A percentile compares a stretch with the other conserved stretches of the same genome.
These are phyloP conservation scores for Sesia bembeciformis DNA, from an alignment of 2,888 invertebrate species.

Conservation along the genomic window DNA sequence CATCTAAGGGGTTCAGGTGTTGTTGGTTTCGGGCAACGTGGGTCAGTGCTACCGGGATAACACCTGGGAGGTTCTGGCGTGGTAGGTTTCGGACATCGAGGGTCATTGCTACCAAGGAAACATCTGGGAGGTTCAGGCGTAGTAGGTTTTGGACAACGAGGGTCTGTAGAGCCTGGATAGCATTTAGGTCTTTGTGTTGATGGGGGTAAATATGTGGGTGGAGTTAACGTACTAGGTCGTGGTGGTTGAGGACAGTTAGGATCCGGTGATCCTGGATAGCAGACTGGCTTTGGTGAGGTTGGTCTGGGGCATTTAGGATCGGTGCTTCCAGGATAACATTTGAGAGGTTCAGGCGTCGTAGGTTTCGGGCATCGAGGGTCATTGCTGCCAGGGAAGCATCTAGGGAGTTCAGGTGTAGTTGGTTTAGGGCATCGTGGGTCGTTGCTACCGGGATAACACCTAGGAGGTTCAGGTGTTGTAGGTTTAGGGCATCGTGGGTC, in stretches of 20 bases:
- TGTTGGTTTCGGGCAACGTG: conserved; percentile 30
- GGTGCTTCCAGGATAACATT: conserved; percentile 27
- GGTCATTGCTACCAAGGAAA: conserved; percentile 28
- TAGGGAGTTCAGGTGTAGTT: conserved; percentile 13
- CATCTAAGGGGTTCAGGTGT: conserved; percentile 20
- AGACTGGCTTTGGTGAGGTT: conserved; percentile 14
- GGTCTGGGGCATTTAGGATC: conserved; percentile 29
- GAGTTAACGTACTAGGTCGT: conserved; percentile 8
- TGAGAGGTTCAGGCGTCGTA: conserved; percentile 19
- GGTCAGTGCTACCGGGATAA: conserved; percentile 27
- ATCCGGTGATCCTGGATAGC: conserved; percentile 11
- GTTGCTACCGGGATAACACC: conserved; percentile 21
- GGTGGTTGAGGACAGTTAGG: conserved; percentile 13
- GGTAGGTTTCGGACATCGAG: conserved; percentile 28
- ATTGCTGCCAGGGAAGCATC: conserved; percentile 19
- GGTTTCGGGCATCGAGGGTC: conserved; percentile 25
- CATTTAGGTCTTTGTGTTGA: conserved; percentile 12
- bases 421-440: conserved; percentile 18
- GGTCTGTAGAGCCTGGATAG: conserved; percentile 27
- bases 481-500: conserved; percentile 17
- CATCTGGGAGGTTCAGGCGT: conserved; percentile 14
- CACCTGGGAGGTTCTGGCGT: conserved; percentile 18
- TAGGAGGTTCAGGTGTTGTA: conserved; percentile 12
- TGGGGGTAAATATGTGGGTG: conserved; percentile 2
- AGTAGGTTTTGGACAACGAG: conserved; percentile 25